Percentiles rank a stretch among this genome's conserved stretches.
phyloP scores from a whole-genome alignment of 2,888 invertebrate species.

The Gisinianus flammeolus region DNA sequence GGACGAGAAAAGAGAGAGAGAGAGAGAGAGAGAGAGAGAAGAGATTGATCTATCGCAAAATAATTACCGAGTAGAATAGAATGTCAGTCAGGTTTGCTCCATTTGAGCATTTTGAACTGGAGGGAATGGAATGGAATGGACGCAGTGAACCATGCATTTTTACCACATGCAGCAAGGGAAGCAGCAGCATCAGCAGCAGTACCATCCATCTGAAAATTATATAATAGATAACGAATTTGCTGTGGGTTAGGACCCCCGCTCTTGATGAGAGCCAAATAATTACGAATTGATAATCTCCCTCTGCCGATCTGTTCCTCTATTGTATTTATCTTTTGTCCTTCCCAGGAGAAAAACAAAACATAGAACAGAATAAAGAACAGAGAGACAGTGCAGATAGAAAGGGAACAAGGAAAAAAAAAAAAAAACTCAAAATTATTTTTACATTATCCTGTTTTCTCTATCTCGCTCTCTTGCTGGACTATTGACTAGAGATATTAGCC shows the following conservation, averaged over 20 bases:
- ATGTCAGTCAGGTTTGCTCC: neutral
- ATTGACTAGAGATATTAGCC: too few relatives aligned
- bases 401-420: neutral
- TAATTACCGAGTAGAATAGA: conserved; percentile 20
- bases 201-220: neutral
- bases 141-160: conserved; percentile 20
- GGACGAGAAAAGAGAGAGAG: neutral
- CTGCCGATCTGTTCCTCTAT: conserved; percentile 9
- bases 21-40: neutral
- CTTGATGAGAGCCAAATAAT: conserved; percentile 12
- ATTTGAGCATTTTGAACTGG: neutral
- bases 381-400: too few relatives aligned
- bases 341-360: too few relatives aligned
- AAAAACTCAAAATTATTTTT: neutral
- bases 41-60: conserved; percentile 28
- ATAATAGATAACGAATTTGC: conserved; percentile 16
- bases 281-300: conserved; percentile 13
- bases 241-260: neutral
- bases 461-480: too few relatives aligned
- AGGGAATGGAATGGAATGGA: conserved; percentile 5
- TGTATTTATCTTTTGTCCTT: conserved; percentile 9
- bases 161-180: too few relatives aligned
- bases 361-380: too few relatives aligned
- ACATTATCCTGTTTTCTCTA: conserved; percentile 8
- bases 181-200: neutral